A percentile compares a stretch with the other conserved stretches of the same genome.
Conservation (phyloP, 2,113 vertebrate species). For the Erythrocercus mccallii region DNA sequence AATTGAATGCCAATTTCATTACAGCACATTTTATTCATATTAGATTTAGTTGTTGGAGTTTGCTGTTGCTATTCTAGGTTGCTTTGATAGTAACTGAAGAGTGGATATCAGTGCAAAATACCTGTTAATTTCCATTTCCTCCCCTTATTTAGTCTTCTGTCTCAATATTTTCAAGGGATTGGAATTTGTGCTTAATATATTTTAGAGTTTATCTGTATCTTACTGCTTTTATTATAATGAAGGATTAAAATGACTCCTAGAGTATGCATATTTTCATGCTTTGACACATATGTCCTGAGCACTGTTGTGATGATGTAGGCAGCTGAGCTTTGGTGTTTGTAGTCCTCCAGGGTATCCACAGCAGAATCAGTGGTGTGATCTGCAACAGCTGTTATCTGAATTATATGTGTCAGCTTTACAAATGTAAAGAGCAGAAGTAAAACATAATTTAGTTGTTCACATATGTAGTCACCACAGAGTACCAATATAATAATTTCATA, state of each 20-base stretch:
- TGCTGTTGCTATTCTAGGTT: background rate
- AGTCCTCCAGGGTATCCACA: conserved; percentile 1
- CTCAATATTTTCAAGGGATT: background rate
- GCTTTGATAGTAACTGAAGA: background rate
- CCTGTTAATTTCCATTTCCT: background rate
- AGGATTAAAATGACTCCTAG: background rate
- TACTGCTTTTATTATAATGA: background rate
- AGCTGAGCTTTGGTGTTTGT: conserved; percentile 14
- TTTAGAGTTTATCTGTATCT: background rate
- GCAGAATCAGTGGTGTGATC: conserved; percentile 18
- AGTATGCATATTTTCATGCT: background rate
- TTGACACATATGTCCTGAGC: background rate
- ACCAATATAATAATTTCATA: background rate
- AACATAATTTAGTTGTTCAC: background rate
- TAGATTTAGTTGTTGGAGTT: background rate
- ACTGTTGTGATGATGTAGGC: conserved; percentile 11
- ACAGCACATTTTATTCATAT: fast-evolving
- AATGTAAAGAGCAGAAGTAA: conserved; percentile 17
- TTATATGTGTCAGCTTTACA: background rate
- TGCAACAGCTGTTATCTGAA: conserved; percentile 26
- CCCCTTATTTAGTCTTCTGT: background rate
- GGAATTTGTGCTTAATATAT: background rate
- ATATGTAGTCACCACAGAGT: conserved; percentile 1
- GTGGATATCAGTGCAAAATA: background rate
- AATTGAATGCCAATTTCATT: background rate